phyloP scores from a whole-genome alignment of 2,888 invertebrate species.

The Agonum fuliginosum region DNA sequence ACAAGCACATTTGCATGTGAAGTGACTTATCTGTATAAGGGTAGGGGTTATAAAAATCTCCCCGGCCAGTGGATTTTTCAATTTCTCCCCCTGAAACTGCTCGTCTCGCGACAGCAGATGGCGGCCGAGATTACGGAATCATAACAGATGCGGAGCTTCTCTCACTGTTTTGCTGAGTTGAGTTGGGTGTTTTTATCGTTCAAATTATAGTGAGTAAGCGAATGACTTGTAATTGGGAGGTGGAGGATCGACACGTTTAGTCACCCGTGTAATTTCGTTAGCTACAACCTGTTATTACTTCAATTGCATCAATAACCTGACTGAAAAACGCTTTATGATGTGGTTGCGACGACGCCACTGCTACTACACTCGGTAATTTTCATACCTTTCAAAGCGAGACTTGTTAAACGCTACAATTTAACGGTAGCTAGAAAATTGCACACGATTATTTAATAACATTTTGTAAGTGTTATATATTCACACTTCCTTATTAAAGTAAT shows the following conservation, averaged over 20 bases:
- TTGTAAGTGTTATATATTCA: too few relatives aligned
- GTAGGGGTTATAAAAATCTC: slow-evolving; percentile 39
- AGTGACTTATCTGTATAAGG: slow-evolving; percentile 48
- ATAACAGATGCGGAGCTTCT: slow-evolving; percentile 15
- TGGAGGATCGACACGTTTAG: slow-evolving; percentile 11
- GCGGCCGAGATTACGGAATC: slow-evolving; percentile 41
- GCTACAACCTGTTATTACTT: slow-evolving; percentile 46
- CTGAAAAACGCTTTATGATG: slow-evolving; percentile 42
- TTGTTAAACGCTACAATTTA: too few relatives aligned
- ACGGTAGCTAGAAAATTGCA: too few relatives aligned
- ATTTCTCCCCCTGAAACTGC: slow-evolving; percentile 39
- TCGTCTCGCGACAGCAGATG: slow-evolving; percentile 7
- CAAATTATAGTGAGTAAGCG: neutral
- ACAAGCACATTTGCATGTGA: slow-evolving; percentile 50
- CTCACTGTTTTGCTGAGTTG: neutral
- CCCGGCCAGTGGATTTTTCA: slow-evolving; percentile 47
- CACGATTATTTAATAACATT: too few relatives aligned
- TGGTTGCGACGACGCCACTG: slow-evolving; percentile 15
- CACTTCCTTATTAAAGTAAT: too few relatives aligned
- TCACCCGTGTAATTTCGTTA: slow-evolving; percentile 42
- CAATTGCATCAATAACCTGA: slow-evolving; percentile 43
- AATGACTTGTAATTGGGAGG: slow-evolving; percentile 28
- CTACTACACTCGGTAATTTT: neutral
- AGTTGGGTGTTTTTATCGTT: slow-evolving; percentile 1
- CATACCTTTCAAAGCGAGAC: too few relatives aligned